Conservation (phyloP, 2,797 vertebrate genomes). For the Podarcis lilfordi region DNA sequence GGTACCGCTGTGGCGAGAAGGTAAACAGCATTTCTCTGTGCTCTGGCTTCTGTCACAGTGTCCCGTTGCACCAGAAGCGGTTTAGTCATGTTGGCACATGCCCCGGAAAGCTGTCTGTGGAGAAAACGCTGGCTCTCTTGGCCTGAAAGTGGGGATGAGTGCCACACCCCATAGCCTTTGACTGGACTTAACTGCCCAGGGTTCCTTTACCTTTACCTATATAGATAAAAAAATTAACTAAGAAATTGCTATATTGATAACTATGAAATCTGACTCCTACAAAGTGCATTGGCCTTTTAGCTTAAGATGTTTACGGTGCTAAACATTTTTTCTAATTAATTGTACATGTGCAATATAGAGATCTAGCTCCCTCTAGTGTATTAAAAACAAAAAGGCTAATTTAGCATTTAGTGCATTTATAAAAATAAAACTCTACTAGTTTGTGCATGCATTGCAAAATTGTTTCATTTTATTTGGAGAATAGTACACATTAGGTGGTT, state of each 20-base stretch:
- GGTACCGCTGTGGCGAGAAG: too few species aligned
- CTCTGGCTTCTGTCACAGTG: too few species aligned
- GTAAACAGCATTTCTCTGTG: too few species aligned
- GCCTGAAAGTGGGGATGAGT: too few species aligned
- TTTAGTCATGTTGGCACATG: too few species aligned
- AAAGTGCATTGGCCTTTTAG: conserved; percentile 15
- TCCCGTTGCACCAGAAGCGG: too few species aligned
- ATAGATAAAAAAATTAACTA: not conserved
- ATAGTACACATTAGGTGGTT: not conserved
- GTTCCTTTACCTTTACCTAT: too few species aligned
- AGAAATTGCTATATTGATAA: conserved; percentile 4
- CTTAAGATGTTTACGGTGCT: conserved; percentile 42
- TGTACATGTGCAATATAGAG: conserved; percentile 70
- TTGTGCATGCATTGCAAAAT: not conserved
- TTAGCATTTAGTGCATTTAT: conserved; percentile 69
- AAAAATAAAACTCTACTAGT: conserved; percentile 29
- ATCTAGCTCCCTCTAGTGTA: conserved; percentile 84
- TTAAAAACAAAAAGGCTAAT: conserved; percentile 72
- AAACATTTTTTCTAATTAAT: conserved; percentile 62
- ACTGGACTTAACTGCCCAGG: too few species aligned
- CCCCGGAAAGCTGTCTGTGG: too few species aligned
- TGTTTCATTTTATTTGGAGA: not conserved
- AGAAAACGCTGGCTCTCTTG: too few species aligned
- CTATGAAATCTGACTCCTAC: conserved; percentile 3
- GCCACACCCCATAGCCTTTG: too few species aligned